Base-by-base conservation (phyloP, 1,140 invertebrate genomes). In the Halictus rubicundus region DNA sequence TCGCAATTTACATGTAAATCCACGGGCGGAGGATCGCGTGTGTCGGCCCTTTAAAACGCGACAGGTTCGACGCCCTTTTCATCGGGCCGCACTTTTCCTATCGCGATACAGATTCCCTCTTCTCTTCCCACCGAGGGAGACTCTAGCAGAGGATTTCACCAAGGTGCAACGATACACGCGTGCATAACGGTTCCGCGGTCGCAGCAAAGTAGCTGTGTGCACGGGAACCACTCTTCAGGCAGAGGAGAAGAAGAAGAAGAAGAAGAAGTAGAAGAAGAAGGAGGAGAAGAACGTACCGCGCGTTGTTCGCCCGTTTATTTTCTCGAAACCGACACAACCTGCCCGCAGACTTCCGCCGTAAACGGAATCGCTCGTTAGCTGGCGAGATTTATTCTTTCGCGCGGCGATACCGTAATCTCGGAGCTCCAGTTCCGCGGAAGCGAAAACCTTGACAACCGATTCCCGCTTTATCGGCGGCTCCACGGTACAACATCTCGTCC, bases 141-240 rank as follows among this genome's bases (percentile, higher is more conserved):
- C 16, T 21, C n/a, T n/a, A n/a, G n/a, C n/a, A n/a, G n/a, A n/a
- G 54, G 54, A 60, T 21, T 16, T 59, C 57, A 39, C 72, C 57
- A 64, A 73, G 70, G 82, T 68, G 69, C 65, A 73, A 81, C 64
- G 82, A 84, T 61, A 83, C 57, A 69, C 57, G 65, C 59, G 61
- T 80, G 77, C 74, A 82, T 89, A 90, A 90, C 88, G 89, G 84
- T 84, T 90, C 63, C 83, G 87, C 77, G 89, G 83, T 88, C 81
- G 81, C 78, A 81, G 80, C 76, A 80, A n/a, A 84, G 85, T 88
- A 82, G 82, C 85, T 81, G n/a, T n/a, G n/a, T n/a, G 80, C 78
- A 80, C 87, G 76, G 87, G 81, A 87, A 87, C 81, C 80, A 46
- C 9, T 12, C 61, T 49, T 46, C 59, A 54, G 52, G 63, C 49